Conservation (phyloP, 1,140 invertebrate genomes). For the Mizuhopecten yessoensis region DNA sequence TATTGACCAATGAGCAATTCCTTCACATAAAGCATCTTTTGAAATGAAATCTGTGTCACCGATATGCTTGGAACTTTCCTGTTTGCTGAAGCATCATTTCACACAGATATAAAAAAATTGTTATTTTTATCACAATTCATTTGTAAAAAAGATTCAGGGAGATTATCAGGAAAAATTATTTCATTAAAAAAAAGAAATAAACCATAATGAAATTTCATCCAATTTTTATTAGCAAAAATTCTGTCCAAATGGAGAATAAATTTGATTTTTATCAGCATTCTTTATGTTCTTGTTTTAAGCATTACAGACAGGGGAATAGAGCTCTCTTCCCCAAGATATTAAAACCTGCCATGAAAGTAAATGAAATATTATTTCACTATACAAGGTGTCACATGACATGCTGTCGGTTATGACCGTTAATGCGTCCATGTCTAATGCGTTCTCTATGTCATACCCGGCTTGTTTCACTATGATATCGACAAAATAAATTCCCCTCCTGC, state of each 20-base stretch:
- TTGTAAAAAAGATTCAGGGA: background rate
- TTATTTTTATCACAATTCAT: background rate
- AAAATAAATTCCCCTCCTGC: background rate
- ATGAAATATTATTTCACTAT: conserved; percentile 9
- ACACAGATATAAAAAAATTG: background rate
- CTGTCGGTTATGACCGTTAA: background rate
- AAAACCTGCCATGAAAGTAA: background rate
- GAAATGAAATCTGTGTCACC: conserved; percentile 8
- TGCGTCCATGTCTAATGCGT: background rate
- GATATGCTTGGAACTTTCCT: background rate
- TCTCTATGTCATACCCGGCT: background rate
- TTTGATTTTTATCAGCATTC: no score
- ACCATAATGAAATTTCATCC: no score
- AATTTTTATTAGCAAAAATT: no score
- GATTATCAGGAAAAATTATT: no score
- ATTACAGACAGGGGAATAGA: no score
- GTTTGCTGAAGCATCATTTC: background rate
- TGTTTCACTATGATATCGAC: background rate
- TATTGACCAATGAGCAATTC: background rate
- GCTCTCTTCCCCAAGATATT: background rate
- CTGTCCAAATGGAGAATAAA: no score
- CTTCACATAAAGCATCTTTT: background rate
- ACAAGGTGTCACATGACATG: background rate
- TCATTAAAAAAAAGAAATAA: no score
- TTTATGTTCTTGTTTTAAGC: no score